A percentile compares a stretch with the other conserved stretches of the same genome.
phyloP scores from a whole-genome alignment of 53 echinoderm and acorn worm genomes.

The Temnopleurus reevesii region DNA sequence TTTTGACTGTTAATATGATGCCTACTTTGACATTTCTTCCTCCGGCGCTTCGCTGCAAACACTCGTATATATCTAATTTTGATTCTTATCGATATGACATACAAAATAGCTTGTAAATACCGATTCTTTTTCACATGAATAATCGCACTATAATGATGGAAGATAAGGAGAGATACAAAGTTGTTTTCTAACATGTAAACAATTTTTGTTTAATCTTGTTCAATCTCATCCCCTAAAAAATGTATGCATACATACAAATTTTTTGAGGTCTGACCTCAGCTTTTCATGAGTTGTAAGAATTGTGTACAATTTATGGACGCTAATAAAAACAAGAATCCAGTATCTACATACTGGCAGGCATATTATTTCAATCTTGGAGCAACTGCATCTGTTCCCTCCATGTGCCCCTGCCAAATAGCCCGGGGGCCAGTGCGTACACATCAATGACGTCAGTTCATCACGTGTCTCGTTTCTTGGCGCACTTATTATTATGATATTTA shows the following conservation, averaged over 20 bases:
- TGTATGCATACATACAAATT: too few species aligned
- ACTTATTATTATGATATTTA: constrained; percentile 36
- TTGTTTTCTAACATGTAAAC: too few species aligned
- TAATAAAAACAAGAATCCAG: too few species aligned
- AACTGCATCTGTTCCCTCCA: constrained; percentile 16
- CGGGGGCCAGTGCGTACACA: constrained; percentile 19
- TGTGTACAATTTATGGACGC: constrained; percentile 10
- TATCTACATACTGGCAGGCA: constrained; percentile 18
- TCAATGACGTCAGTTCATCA: constrained; percentile 42
- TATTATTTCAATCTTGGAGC: constrained; percentile 47
- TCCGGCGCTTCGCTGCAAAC: not conserved
- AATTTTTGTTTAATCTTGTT: too few species aligned
- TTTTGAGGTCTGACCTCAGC: too few species aligned
- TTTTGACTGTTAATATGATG: not conserved
- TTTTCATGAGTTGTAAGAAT: too few species aligned
- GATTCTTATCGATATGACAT: not conserved
- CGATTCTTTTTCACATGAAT: not conserved
- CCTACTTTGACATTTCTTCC: not conserved
- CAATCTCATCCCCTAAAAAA: too few species aligned
- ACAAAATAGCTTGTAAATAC: not conserved
- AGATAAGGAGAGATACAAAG: too few species aligned
- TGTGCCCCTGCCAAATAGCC: constrained; percentile 49
- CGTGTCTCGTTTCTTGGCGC: constrained; percentile 35
- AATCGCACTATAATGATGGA: not conserved
- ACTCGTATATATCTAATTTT: not conserved